Evolutionary conservation across 2,113 vertebrate genomes (phyloP), one percentile per base, ranked within the genome.

Genomic region (Seriola rivoliana): DNA sequence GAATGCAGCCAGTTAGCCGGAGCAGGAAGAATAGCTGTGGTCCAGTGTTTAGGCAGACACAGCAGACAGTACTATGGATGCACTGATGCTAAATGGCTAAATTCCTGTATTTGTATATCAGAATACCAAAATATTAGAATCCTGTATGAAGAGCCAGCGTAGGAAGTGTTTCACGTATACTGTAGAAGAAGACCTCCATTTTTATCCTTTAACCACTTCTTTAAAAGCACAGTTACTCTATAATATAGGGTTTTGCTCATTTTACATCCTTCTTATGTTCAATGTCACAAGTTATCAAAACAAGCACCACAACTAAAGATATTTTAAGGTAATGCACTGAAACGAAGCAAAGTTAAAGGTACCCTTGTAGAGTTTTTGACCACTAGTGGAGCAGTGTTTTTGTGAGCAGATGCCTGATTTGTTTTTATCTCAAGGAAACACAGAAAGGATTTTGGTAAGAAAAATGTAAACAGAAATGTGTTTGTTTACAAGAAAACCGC

Each of bases 51-150:
- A 42, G 50, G 67, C 67, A 76, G 85, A 55, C 57, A n/a, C 34
- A 77, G 46, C 13, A 10, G 65, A 72, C 34, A 12, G n/a, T 38
- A 23, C 50, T 67, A 64, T 14, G 4, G 77, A 73, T 75, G 76
- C 72, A 65, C 65, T 70, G 44, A 83, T 71, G 60, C 85, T 67
- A 21, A 63, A 68, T 63, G n/a, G 21, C 25, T 54, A 25, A 75
- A 62, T 48, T 3, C 21, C 23, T 40, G 16, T 42, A 44, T 59
- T 48, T 44, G 6, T 69, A 29, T 14, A 46, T 8, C 13, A 23
- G 9, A 60, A 52, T 4, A 46, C 9, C 16, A 3, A 19, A 55
- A 73, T 21, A 23, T 50, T 48, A 1, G 40, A 54, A 48, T 62
- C 57, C 44, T 46, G 10, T 1, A 21, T 3, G 1, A 44, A 13